These are phyloP conservation scores for Ceratotherium simum DNA, from an alignment of 2,113 vertebrate genomes.

Conservation along the genomic window DNA sequence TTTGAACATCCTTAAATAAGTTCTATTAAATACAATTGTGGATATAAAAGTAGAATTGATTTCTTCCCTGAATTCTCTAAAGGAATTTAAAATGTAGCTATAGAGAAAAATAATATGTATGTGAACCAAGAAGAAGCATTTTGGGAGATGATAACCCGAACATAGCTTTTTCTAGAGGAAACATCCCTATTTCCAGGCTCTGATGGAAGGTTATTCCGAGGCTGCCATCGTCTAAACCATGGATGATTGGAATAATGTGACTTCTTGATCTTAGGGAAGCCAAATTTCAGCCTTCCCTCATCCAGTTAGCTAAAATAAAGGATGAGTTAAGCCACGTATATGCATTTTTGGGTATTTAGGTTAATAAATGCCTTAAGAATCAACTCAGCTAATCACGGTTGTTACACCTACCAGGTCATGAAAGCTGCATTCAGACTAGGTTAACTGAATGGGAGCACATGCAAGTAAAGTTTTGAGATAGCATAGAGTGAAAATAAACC, in stretches of 20 bases:
- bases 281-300: background rate
- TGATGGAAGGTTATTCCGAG: background rate
- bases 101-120: background rate
- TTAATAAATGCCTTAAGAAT: background rate
- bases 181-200: background rate
- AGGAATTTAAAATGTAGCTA: background rate
- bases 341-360: background rate
- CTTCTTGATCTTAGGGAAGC: background rate
- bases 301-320: background rate
- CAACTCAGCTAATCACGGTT: background rate
- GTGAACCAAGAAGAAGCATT: background rate
- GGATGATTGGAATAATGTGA: background rate
- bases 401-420: background rate
- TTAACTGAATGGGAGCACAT: background rate
- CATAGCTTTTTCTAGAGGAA: background rate
- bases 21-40: background rate
- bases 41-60: background rate
- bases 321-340: background rate
- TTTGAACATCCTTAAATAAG: background rate
- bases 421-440: background rate
- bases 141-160: background rate
- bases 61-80: background rate
- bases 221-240: background rate
- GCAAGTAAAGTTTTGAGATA: background rate
- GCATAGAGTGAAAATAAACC: background rate